A percentile compares a stretch with the other conserved stretches of the same genome.
phyloP scores from a whole-genome alignment of 2,888 invertebrate species.

The Brachycybe producta region DNA sequence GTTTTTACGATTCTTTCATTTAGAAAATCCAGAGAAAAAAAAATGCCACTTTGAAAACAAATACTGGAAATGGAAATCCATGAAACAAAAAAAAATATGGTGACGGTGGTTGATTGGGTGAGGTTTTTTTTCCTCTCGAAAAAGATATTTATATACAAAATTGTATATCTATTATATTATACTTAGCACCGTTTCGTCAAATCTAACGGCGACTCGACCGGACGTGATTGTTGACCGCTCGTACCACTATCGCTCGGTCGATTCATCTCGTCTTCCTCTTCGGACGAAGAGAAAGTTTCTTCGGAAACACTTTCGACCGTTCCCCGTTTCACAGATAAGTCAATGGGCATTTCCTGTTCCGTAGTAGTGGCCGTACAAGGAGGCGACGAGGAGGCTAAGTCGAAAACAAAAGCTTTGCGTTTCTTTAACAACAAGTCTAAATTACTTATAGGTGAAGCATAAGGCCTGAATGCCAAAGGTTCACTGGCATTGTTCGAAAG shows the following conservation, averaged over 20 bases:
- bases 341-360: slow-evolving; percentile 28
- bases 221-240: slow-evolving; percentile 2
- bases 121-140: too few species aligned
- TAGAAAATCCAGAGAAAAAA: too few species aligned
- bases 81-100: too few species aligned
- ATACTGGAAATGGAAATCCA: too few species aligned
- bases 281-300: not conserved
- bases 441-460: slow-evolving; percentile 6
- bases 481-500: slow-evolving; percentile 1
- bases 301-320: not conserved
- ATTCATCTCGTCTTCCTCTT: not conserved
- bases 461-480: slow-evolving; percentile 13
- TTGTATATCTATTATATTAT: too few species aligned
- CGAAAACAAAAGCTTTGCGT: slow-evolving; percentile 12
- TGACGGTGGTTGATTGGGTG: too few species aligned
- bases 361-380: slow-evolving; percentile 20
- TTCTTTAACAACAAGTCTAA: slow-evolving; percentile 17
- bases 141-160: too few species aligned
- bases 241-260: slow-evolving; percentile 1
- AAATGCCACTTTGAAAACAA: too few species aligned
- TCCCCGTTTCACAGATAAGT: slow-evolving; percentile 24
- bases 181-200: slow-evolving; percentile 7
- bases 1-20: too few species aligned
- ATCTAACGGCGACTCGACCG: slow-evolving; percentile 9
- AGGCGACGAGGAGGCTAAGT: slow-evolving; percentile 1